Evolutionary conservation across 2,797 vertebrate species (phyloP).

Genomic region (Rhinichthys osculus): DNA sequence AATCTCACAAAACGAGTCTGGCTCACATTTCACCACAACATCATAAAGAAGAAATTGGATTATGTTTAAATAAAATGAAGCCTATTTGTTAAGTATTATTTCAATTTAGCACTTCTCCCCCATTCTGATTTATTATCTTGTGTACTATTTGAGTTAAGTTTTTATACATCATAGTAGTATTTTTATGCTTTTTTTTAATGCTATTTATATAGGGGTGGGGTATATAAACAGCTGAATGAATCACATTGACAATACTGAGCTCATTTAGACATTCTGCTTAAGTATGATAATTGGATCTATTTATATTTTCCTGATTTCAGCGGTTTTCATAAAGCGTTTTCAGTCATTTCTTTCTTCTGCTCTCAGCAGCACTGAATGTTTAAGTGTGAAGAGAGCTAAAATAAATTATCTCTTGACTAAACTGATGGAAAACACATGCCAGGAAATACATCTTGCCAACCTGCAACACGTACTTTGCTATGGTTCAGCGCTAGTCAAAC

Average conservation of each 20-base stretch:
- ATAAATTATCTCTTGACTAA: constrained; percentile 25
- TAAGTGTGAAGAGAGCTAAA: constrained; percentile 26
- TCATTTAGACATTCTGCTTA: constrained; percentile 52
- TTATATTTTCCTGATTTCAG: constrained; percentile 57
- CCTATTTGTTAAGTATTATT: neutral
- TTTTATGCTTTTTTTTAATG: no score
- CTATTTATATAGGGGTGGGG: no score
- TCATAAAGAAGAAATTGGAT: neutral
- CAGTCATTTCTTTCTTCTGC: constrained; percentile 9
- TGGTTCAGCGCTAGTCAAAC: neutral
- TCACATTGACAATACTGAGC: no score
- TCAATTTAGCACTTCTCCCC: neutral
- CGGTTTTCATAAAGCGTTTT: neutral
- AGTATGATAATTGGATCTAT: constrained; percentile 18
- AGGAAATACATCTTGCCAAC: constrained; percentile 22
- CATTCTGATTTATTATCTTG: neutral
- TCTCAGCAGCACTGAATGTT: constrained; percentile 13
- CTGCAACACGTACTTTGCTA: constrained; percentile 14
- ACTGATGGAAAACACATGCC: constrained; percentile 29
- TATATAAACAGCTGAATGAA: no score
- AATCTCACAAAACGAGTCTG: neutral
- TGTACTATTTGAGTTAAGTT: neutral
- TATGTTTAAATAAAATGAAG: neutral
- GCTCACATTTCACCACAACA: neutral
- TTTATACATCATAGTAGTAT: neutral